Percentiles rank a stretch among this genome's conserved stretches.
Evolutionary conservation across 2,113 vertebrate species (phyloP).

Genomic region (Psittacus erithacus): DNA sequence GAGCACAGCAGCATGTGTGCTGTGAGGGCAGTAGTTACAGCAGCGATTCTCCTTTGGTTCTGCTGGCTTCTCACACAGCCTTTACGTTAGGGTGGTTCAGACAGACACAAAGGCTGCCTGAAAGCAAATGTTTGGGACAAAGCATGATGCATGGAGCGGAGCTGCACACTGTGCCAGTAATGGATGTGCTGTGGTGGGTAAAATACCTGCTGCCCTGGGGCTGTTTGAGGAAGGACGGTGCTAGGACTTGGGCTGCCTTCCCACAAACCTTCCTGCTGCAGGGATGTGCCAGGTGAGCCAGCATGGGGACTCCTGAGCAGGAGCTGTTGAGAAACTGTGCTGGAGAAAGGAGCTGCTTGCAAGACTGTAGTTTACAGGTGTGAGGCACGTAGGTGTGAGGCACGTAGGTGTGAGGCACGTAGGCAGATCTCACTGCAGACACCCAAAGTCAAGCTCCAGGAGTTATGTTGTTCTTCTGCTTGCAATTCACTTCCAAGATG

Average conservation of each 20-base stretch:
- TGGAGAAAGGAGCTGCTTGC: not conserved
- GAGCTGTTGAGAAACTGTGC: not conserved
- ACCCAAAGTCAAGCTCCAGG: not conserved
- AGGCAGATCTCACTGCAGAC: not conserved
- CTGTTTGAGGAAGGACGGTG: not conserved
- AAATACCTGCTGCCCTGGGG: not conserved
- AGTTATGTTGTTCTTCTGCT: not conserved
- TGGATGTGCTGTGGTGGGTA: rapidly evolving
- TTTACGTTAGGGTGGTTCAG: rapidly evolving
- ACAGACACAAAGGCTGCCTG: not conserved
- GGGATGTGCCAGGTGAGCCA: rapidly evolving
- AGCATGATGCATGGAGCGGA: rapidly evolving
- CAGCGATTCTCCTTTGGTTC: not conserved
- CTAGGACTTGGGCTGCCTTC: not conserved
- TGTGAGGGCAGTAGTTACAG: rapidly evolving
- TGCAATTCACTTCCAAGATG: not conserved
- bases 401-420: not conserved
- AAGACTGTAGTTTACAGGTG: not conserved
- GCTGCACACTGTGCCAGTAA: rapidly evolving
- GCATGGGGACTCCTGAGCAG: not conserved
- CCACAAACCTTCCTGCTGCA: not conserved
- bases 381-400: not conserved
- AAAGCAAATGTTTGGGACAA: not conserved
- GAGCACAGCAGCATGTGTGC: rapidly evolving
- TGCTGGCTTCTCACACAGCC: not conserved